Evolutionary conservation across 2,888 invertebrate genomes (phyloP), one percentile per base, ranked within the genome.

Genomic region (Capitulum mitella): DNA sequence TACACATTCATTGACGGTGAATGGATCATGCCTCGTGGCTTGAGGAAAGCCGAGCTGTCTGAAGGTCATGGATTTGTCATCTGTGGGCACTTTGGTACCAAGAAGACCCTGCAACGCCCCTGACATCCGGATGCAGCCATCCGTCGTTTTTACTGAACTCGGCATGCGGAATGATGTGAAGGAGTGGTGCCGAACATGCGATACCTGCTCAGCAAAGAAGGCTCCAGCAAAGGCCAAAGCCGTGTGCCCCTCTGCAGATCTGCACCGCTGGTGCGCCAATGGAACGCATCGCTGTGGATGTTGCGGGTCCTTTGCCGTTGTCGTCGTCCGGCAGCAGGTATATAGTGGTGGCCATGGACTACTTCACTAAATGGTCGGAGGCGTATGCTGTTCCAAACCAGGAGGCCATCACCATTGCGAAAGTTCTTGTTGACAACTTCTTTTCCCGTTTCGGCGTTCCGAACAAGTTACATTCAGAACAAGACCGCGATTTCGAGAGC

Each of bases 261-360:
- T 26, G 37, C 37, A 34, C 51, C 19, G 64, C 43, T 0, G 79
- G 74, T 6, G 79, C 70, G 12, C 70, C 64, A 6, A 77, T 32
- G 77, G 77, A 77, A 26, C 3, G 77, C 0, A 70, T 77, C 3
- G 64, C 77, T 8, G 77, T 77, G 5, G 79, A 79, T 51, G 70
- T 48, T 1, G 46, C 54, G 19, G 77, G 77, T 3, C 77, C 79
- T 5, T 40, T 79, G 1, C 77, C 79, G 5, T n/a, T 46, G 22
- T 54, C 78, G 6, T 8, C 43, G 3, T 32, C 26, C 16, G 78
- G 78, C 14, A 78, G 74, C 10, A 0, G 54, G 29, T 77, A 54
- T n/a, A 29, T 77, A 1, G 2, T 26, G 3, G 32, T 34, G 1
- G 16, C 6, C 16, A 77, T 77, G 54, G 77, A 54, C 34, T 77